Evolutionary conservation across 2,797 vertebrate species (phyloP).

Genomic region (Cercopithecus petaurista): DNA sequence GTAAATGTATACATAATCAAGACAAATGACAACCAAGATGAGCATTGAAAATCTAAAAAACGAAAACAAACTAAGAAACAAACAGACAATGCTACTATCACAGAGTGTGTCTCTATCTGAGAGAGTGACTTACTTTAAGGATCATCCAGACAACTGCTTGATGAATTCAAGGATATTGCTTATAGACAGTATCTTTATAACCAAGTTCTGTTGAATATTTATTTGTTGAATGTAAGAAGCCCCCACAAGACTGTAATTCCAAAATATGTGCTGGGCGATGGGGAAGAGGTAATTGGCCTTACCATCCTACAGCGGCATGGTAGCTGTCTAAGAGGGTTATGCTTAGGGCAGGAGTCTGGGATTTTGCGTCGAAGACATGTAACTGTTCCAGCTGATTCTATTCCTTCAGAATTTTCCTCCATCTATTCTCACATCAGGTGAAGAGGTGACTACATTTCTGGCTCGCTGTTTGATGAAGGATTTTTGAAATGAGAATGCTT

Average conservation of each 20-base stretch:
- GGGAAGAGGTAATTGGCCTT: neutral
- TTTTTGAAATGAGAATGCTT: conserved; percentile 8
- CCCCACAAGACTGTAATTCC: neutral
- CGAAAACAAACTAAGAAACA: neutral
- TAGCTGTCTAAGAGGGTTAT: neutral
- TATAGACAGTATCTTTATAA: conserved; percentile 22
- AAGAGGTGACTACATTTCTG: neutral
- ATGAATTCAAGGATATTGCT: neutral
- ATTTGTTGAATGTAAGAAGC: neutral
- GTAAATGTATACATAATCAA: neutral
- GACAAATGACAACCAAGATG: neutral
- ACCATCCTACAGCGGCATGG: neutral
- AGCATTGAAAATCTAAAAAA: neutral
- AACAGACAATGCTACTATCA: neutral
- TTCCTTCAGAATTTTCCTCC: neutral
- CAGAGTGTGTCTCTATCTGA: neutral
- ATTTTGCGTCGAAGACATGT: neutral
- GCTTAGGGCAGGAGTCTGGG: neutral
- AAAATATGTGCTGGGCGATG: neutral
- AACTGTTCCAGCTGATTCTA: neutral
- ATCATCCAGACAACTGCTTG: neutral
- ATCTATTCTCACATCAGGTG: neutral
- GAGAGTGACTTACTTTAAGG: neutral
- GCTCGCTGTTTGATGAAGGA: neutral
- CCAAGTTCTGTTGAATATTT: neutral